These are phyloP conservation scores for Homalodisca vitripennis DNA, from an alignment of 1,140 invertebrate species.

Conservation along the genomic window DNA sequence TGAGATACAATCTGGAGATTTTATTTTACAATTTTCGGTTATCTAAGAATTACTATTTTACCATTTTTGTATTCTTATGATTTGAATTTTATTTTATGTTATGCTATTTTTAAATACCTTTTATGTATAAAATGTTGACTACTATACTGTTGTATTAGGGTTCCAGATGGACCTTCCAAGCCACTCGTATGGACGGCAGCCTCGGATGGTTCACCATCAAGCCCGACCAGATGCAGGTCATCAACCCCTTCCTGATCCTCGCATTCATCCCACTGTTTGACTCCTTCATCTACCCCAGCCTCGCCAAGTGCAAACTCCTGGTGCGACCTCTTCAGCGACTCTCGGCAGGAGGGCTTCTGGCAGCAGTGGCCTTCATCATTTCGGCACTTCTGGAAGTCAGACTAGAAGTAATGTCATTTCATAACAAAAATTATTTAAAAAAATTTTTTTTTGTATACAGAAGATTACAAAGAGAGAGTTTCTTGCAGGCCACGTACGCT, in stretches of 20 bases:
- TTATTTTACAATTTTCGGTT: too few species aligned
- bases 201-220: conserved; percentile 60
- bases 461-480: too few species aligned
- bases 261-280: conserved; percentile 79
- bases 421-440: too few species aligned
- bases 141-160: conserved; percentile 42
- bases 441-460: too few species aligned
- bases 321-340: conserved; percentile 59
- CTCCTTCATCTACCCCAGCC: conserved; percentile 52
- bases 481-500: conserved; percentile 65
- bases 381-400: conserved; percentile 65
- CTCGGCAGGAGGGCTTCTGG: conserved; percentile 63
- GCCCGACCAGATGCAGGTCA: conserved; percentile 77
- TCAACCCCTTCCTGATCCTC: conserved; percentile 78
- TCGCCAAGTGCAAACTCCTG: conserved; percentile 45
- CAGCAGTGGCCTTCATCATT: conserved; percentile 63
- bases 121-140: too few species aligned
- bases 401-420: conserved; percentile 53
- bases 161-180: conserved; percentile 60
- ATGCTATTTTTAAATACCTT: too few species aligned
- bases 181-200: conserved; percentile 65
- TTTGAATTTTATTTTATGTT: too few species aligned
- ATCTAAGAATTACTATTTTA: too few species aligned
- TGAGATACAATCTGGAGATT: too few species aligned
- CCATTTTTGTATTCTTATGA: too few species aligned